Conservation (phyloP, 1,140 invertebrate genomes). For the Heliconius hewitsoni region DNA sequence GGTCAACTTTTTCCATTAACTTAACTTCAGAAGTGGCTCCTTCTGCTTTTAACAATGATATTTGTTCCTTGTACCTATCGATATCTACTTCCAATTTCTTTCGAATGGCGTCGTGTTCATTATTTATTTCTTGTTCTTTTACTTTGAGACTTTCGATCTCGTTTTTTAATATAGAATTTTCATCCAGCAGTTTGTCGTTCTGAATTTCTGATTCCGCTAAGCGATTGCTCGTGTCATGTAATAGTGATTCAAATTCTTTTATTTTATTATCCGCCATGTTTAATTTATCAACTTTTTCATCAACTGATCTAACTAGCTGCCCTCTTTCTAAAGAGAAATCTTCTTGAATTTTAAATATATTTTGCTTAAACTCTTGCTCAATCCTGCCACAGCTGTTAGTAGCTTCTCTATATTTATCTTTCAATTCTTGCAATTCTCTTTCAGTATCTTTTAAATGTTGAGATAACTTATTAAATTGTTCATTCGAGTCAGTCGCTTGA, state of each 20-base stretch:
- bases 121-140: slow-evolving; percentile 69
- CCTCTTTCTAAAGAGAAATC: slow-evolving; percentile 63
- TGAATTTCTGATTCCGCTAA: slow-evolving; percentile 58
- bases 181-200: slow-evolving; percentile 65
- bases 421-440: slow-evolving; percentile 73
- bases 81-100: slow-evolving; percentile 73
- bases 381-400: slow-evolving; percentile 65
- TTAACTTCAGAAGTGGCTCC: slow-evolving; percentile 76
- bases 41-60: slow-evolving; percentile 69
- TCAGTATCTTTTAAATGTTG: slow-evolving; percentile 77
- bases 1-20: slow-evolving; percentile 77
- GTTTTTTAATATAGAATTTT: slow-evolving; percentile 73
- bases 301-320: slow-evolving; percentile 58
- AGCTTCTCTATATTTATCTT: slow-evolving; percentile 75
- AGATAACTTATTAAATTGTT: slow-evolving; percentile 74
- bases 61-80: slow-evolving; percentile 71
- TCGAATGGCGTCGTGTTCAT: slow-evolving; percentile 59
- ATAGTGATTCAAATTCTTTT: slow-evolving; percentile 61
- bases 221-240: slow-evolving; percentile 49
- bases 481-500: slow-evolving; percentile 75
- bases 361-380: slow-evolving; percentile 79
- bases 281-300: slow-evolving; percentile 62
- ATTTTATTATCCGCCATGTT: slow-evolving; percentile 63
- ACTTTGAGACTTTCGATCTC: slow-evolving; percentile 70
- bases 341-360: slow-evolving; percentile 73